Evolutionary conservation across 2,888 invertebrate genomes (phyloP).

Genomic region (Nomada fabriciana): DNA sequence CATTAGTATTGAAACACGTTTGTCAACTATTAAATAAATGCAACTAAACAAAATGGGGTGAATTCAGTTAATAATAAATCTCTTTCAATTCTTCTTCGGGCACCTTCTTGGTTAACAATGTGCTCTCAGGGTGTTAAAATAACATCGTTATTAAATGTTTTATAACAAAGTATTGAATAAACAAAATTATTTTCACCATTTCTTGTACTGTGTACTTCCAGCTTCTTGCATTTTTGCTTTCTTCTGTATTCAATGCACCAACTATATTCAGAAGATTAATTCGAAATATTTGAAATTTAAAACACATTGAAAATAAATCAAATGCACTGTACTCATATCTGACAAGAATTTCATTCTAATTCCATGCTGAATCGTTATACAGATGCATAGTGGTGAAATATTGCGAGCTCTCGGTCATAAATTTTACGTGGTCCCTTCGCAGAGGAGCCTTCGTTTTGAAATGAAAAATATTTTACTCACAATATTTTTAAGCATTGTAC

Average conservation of each 20-base stretch:
- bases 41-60: no score
- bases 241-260: constrained; percentile 4
- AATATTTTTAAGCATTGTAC: background rate
- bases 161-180: no score
- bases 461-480: constrained; percentile 13
- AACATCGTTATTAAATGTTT: no score
- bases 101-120: no score
- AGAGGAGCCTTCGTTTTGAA: background rate
- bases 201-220: background rate
- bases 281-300: constrained; percentile 44
- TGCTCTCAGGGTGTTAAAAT: no score
- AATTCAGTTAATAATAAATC: no score
- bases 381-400: constrained; percentile 20
- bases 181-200: no score
- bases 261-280: constrained; percentile 14
- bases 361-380: constrained; percentile 24
- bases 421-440: constrained; percentile 8
- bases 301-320: constrained; percentile 32
- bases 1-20: no score
- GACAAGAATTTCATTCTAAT: constrained; percentile 30
- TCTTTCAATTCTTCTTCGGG: no score
- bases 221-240: background rate
- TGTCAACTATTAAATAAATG: no score
- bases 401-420: constrained; percentile 21
- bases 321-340: constrained; percentile 15